These are phyloP conservation scores for Lycia hirtaria DNA, from an alignment of 2,888 invertebrate genomes.

Conservation along the genomic window DNA sequence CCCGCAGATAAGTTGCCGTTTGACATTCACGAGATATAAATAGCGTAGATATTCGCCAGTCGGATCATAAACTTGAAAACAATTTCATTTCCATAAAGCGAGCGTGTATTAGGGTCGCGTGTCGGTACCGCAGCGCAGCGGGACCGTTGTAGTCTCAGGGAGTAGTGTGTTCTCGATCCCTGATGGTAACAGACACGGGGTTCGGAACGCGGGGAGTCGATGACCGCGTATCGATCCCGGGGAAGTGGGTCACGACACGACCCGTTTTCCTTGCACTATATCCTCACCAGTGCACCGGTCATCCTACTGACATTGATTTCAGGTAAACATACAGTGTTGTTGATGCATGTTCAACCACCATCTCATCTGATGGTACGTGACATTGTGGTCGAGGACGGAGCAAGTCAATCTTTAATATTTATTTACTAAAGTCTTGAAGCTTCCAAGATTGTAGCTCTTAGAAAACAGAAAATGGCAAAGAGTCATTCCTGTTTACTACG, in stretches of 20 bases:
- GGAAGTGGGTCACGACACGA: constrained; percentile 82
- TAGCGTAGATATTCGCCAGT: constrained; percentile 32
- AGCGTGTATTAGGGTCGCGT: constrained; percentile 33
- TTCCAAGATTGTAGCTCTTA: too few species aligned
- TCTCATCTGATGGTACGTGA: too few species aligned
- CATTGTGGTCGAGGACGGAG: too few species aligned
- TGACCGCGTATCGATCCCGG: constrained; percentile 83
- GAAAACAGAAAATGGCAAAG: too few species aligned
- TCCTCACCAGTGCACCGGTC: constrained; percentile 64
- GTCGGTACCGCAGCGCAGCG: constrained; percentile 17
- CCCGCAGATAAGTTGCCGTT: constrained; percentile 19
- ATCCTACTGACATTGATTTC: constrained; percentile 42
- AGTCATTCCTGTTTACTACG: too few species aligned
- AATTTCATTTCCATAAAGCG: constrained; percentile 42
- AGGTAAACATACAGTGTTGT: constrained; percentile 8
- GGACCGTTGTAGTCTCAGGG: neutral
- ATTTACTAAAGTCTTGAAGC: too few species aligned
- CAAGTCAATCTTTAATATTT: too few species aligned
- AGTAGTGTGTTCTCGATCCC: constrained; percentile 22
- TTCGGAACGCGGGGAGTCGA: constrained; percentile 73
- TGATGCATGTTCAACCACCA: too few species aligned
- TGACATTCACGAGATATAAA: constrained; percentile 37
- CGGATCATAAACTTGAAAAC: constrained; percentile 39
- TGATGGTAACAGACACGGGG: constrained; percentile 54
- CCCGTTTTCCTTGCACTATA: constrained; percentile 79